Evolutionary conservation across 2,888 invertebrate genomes (phyloP), one percentile per base, ranked within the genome.

Genomic region (Emesis furor): DNA sequence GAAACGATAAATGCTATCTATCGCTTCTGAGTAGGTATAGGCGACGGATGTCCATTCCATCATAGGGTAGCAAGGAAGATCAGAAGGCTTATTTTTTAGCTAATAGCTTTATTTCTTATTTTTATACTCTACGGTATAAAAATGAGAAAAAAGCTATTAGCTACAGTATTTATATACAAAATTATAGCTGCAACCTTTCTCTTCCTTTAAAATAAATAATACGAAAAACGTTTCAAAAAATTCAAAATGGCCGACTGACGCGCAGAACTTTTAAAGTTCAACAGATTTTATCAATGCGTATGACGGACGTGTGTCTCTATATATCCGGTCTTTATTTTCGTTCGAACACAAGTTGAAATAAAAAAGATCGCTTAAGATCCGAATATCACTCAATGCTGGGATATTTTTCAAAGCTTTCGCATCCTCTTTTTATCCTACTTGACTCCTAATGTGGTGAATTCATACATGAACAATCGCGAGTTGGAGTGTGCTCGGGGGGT

Each of bases 371-470:
- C 90, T 91, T 90, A 90, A 92, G 89, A 89, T 90, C 90, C 91
- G 93, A 95, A 94, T 95, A 95, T 95, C 94, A 93, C 93, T 95
- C 95, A 93, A 92, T 92, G 94, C 92, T 90, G 91, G 92, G 94
- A 94, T 95, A 95, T 95, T 94, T 95, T 94, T 93, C 94, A 93
- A 95, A 94, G 95, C 94, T 95, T 95, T 95, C 91, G 93, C 94
- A 94, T 94, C 94, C 94, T 94, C 96, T 96, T 96, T 96, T 96
- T 96, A 97, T 97, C 97, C 97, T 97, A 97, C 97, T 97, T 97
- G 97, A 97, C 97, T 97, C 96, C 94, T 97, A 97, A 97, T 97
- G 97, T 97, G 97, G 97, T 97, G 97, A 97, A 97, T 97, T 97
- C 97, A 97, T 97, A 97, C 97, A 97, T 97, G 97, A 97, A 97